Percentiles rank a stretch among this genome's conserved stretches.
Conservation (phyloP, 2,113 vertebrate species). For the Neodontobutis hainanensis region DNA sequence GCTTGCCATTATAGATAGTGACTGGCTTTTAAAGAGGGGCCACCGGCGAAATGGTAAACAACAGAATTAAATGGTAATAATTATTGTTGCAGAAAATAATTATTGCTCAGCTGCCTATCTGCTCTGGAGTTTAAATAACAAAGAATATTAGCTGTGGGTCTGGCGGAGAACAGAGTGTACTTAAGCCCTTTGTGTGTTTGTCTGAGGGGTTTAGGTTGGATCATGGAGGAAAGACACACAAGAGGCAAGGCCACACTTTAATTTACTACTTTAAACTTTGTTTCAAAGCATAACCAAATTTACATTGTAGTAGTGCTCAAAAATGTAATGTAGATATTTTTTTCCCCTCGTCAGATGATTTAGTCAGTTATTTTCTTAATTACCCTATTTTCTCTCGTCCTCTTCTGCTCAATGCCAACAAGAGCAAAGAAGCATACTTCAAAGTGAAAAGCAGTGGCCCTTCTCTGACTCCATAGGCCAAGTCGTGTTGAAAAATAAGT, state of each 20-base stretch:
- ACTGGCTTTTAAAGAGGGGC: slow-evolving; percentile 65
- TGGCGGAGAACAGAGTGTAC: slow-evolving; percentile 3
- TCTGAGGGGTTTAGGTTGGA: slow-evolving; percentile 33
- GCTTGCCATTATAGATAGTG: slow-evolving; percentile 65
- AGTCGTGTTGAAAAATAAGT: too few species aligned
- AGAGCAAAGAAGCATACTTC: too few species aligned
- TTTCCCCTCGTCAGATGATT: too few species aligned
- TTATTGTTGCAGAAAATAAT: slow-evolving; percentile 78
- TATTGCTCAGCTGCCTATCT: slow-evolving; percentile 73
- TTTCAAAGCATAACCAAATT: too few species aligned
- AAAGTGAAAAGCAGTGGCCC: too few species aligned
- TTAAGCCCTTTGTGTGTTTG: slow-evolving; percentile 4
- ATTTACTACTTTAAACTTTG: too few species aligned
- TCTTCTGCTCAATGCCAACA: too few species aligned
- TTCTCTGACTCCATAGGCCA: too few species aligned
- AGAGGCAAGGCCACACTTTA: slow-evolving; percentile 1
- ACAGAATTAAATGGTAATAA: slow-evolving; percentile 76
- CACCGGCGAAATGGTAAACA: slow-evolving; percentile 72
- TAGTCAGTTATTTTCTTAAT: too few species aligned
- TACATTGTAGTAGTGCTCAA: too few species aligned
- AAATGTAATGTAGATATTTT: too few species aligned
- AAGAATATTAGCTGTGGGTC: slow-evolving; percentile 50
- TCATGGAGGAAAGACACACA: slow-evolving; percentile 33
- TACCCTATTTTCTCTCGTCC: too few species aligned
- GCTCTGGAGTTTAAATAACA: slow-evolving; percentile 70